Percentiles rank a stretch among this genome's conserved stretches.
These are phyloP conservation scores for Desmodus rotundus DNA, from an alignment of 2,113 vertebrate species.

Conservation along the genomic window DNA sequence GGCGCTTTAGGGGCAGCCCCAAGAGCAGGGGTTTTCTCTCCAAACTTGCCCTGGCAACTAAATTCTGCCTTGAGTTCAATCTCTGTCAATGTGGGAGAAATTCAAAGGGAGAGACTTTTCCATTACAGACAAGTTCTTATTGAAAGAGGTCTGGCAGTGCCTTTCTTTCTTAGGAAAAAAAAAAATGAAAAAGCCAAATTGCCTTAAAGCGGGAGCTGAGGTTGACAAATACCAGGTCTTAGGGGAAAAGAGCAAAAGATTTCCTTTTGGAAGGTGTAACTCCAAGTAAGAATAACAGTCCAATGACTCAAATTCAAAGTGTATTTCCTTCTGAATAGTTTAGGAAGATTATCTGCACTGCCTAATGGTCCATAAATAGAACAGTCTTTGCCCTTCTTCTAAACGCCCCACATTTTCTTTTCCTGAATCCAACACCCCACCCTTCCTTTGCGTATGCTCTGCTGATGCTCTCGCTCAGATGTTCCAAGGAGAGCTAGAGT, in stretches of 20 bases:
- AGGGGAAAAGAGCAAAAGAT: not conserved
- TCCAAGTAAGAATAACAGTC: constrained; percentile 5
- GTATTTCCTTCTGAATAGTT: not conserved
- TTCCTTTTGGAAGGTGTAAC: constrained; percentile 18
- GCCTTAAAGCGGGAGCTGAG: not conserved
- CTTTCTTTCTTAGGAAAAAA: constrained; percentile 31
- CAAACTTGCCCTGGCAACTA: not conserved
- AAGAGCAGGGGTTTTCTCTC: not conserved
- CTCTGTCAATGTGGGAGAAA: not conserved
- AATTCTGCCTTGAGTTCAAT: not conserved
- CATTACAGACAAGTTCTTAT: not conserved
- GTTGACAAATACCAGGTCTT: constrained; percentile 14
- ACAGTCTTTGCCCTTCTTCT: not conserved
- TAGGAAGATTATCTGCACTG: not conserved
- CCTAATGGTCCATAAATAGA: not conserved
- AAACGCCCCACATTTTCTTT: not conserved
- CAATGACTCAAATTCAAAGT: not conserved
- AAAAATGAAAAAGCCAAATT: not conserved
- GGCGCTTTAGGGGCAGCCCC: not conserved
- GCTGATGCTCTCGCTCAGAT: too few species aligned
- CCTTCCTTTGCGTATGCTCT: not conserved
- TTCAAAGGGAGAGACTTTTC: not conserved
- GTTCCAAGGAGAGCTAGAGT: not conserved
- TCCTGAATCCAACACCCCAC: not conserved
- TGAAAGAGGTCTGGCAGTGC: not conserved